phyloP scores from a whole-genome alignment of 2,888 invertebrate species.

The Papilio elwesi region DNA sequence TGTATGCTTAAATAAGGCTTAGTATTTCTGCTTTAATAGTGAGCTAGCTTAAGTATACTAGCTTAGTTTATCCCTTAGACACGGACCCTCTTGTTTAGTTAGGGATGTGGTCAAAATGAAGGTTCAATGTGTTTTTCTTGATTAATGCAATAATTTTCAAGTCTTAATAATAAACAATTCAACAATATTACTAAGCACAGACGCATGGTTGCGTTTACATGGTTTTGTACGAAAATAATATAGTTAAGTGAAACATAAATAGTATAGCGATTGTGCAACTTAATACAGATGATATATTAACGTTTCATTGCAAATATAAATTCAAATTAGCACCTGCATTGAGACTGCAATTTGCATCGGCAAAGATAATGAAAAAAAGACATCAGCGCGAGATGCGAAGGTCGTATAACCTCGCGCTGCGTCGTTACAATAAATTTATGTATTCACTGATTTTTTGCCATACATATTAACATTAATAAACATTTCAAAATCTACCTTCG shows the following conservation, averaged over 20 bases:
- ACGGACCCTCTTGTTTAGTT: too few species aligned
- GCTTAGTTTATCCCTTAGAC: too few species aligned
- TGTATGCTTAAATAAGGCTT: too few species aligned
- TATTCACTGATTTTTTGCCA: slow-evolving; percentile 11
- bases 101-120: too few species aligned
- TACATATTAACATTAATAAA: neutral
- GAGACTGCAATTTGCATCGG: slow-evolving; percentile 10
- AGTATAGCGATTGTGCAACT: neutral
- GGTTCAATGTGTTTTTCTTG: too few species aligned
- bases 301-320: slow-evolving; percentile 10
- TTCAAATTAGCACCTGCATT: slow-evolving; percentile 2
- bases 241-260: neutral
- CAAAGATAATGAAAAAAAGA: slow-evolving; percentile 3
- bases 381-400: slow-evolving; percentile 17
- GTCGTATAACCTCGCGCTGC: neutral
- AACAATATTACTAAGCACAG: neutral
- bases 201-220: neutral
- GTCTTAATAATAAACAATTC: too few species aligned
- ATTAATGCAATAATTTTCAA: too few species aligned
- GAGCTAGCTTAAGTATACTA: too few species aligned
- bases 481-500: too few species aligned
- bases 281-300: slow-evolving; percentile 4
- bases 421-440: slow-evolving; percentile 24
- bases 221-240: neutral
- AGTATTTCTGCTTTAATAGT: too few species aligned